Percentiles rank a stretch among this genome's conserved stretches.
Conservation (phyloP, 1,140 invertebrate genomes). For the Doryteuthis pealeii region DNA sequence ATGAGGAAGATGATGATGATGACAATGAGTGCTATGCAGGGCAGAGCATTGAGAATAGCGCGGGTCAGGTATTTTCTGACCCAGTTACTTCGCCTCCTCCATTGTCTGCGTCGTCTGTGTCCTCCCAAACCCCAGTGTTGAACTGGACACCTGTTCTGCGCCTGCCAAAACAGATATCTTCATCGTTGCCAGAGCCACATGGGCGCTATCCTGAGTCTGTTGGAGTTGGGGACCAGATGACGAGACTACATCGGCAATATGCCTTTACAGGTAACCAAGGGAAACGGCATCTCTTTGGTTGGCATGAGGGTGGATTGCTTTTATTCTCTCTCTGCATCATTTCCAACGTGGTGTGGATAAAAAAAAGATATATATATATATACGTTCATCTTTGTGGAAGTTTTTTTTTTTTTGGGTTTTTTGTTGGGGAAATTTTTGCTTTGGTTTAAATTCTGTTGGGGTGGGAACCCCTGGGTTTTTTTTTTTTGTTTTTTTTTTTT, state of each 20-base stretch:
- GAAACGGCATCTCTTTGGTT: background rate
- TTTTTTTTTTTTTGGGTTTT: too few species aligned
- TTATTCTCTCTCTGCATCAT: background rate
- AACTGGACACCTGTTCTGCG: background rate
- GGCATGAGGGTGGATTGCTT: background rate
- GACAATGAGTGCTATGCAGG: background rate
- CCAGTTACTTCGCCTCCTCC: background rate
- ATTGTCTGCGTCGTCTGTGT: background rate
- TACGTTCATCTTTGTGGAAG: too few species aligned
- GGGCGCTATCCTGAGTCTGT: background rate
- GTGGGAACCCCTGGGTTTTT: too few species aligned
- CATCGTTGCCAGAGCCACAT: background rate
- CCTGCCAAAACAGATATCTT: background rate
- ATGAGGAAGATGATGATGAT: background rate
- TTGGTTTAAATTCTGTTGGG: too few species aligned
- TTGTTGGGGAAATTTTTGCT: too few species aligned
- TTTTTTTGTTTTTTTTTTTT: too few species aligned
- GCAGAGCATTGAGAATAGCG: background rate
- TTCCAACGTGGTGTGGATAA: background rate
- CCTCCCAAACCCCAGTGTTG: background rate
- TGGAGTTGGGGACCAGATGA: background rate
- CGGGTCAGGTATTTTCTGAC: background rate
- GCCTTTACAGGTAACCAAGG: background rate
- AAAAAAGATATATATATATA: too few species aligned
- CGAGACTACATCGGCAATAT: background rate